Conservation (phyloP, 2,888 invertebrate species). For the Eurytoma californica region DNA sequence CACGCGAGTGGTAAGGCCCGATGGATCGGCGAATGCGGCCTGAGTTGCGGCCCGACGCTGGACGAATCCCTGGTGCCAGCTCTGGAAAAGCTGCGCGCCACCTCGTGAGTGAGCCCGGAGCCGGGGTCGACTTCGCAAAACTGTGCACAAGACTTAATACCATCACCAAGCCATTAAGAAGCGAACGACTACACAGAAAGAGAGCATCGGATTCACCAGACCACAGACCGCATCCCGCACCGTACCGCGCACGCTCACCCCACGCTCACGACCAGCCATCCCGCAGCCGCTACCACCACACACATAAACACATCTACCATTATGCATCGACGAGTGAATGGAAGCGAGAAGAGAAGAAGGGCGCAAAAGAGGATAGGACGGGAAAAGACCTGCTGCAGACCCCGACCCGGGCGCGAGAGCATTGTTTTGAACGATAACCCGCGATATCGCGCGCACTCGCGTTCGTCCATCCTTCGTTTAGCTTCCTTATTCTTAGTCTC, state of each 20-base stretch:
- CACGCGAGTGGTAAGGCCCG: slow-evolving; percentile 84
- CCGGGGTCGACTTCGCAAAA: slow-evolving; percentile 41
- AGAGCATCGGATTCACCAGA: background rate
- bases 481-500: background rate
- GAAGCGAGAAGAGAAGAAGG: no score
- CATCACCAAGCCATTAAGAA: slow-evolving; percentile 67
- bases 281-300: background rate
- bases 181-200: background rate
- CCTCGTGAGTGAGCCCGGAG: slow-evolving; percentile 69
- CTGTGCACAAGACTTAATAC: slow-evolving; percentile 70
- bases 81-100: slow-evolving; percentile 73
- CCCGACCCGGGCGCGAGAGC: background rate
- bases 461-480: background rate
- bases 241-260: no score
- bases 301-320: background rate
- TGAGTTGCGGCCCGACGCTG: slow-evolving; percentile 74
- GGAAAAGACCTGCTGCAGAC: background rate
- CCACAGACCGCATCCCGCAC: no score
- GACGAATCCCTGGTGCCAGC: slow-evolving; percentile 72
- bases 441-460: background rate
- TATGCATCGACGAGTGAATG: no score
- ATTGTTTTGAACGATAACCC: background rate
- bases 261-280: no score
- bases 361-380: background rate
- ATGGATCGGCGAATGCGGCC: slow-evolving; percentile 82